phyloP scores from a whole-genome alignment of 2,113 vertebrate genomes.

The Thinocorus orbignyianus region DNA sequence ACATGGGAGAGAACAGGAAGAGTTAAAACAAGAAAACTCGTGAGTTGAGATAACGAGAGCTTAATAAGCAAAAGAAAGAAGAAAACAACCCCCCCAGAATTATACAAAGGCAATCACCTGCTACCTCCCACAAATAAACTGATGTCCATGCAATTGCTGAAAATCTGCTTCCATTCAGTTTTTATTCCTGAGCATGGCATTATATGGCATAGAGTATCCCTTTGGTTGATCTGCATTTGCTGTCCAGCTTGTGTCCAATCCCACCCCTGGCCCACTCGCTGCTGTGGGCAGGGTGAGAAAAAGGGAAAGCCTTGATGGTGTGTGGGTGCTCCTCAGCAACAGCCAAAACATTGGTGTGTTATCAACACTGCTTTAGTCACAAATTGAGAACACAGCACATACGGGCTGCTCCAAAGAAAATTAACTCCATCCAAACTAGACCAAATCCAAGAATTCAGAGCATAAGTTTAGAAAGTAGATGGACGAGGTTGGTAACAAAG shows the following conservation, averaged over 20 bases:
- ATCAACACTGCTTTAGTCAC: background rate
- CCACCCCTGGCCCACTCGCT: background rate
- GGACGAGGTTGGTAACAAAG: background rate
- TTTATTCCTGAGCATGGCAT: background rate
- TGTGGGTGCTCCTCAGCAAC: background rate
- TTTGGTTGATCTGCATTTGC: background rate
- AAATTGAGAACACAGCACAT: background rate
- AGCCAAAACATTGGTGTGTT: background rate
- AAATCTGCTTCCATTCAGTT: background rate
- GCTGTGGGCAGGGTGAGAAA: background rate
- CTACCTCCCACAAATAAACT: background rate
- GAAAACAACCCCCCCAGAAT: too few relatives aligned
- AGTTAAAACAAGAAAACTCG: background rate
- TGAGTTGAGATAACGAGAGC: background rate
- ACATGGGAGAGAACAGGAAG: background rate
- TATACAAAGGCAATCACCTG: background rate
- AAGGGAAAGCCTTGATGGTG: background rate
- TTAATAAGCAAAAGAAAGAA: background rate
- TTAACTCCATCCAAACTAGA: background rate
- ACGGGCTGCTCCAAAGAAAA: background rate
- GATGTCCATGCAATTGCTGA: background rate
- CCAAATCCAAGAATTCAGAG: background rate
- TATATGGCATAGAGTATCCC: background rate
- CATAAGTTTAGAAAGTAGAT: background rate
- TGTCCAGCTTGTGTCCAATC: background rate